Evolutionary conservation across 1,140 invertebrate species (phyloP).

Genomic region (Ridgeia piscesae): DNA sequence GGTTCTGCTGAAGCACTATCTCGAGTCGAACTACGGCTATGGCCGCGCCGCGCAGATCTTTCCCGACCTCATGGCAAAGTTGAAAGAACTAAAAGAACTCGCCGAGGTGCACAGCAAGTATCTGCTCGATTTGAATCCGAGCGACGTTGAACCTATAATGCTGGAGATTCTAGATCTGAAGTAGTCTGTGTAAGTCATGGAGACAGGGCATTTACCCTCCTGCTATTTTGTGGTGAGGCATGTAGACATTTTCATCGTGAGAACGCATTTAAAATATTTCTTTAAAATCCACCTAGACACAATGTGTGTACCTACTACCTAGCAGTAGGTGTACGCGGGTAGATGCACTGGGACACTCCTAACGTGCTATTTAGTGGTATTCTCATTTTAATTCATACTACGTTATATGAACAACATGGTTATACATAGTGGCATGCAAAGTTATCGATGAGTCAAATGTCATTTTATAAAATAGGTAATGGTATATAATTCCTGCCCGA

Average conservation of each 20-base stretch:
- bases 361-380: neutral
- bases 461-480: neutral
- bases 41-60: conserved; percentile 41
- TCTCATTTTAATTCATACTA: neutral
- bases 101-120: conserved; percentile 85
- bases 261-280: neutral
- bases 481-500: neutral
- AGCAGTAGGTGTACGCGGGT: neutral
- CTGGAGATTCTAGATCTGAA: conserved; percentile 93
- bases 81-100: conserved; percentile 80
- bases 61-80: conserved; percentile 77
- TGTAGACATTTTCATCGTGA: neutral
- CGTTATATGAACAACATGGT: neutral
- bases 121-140: conserved; percentile 86
- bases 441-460: neutral
- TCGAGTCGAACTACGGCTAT: conserved; percentile 74
- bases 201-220: neutral
- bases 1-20: conserved; percentile 81
- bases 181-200: neutral
- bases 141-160: conserved; percentile 83
- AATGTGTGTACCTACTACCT: neutral
- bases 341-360: neutral
- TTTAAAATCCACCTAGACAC: neutral
- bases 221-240: neutral
- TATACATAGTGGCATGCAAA: neutral